Percentiles rank a stretch among this genome's conserved stretches.
Evolutionary conservation across 92 coral and sea anemone genomes (phyloP).

Genomic region (Actinostola sp.): DNA sequence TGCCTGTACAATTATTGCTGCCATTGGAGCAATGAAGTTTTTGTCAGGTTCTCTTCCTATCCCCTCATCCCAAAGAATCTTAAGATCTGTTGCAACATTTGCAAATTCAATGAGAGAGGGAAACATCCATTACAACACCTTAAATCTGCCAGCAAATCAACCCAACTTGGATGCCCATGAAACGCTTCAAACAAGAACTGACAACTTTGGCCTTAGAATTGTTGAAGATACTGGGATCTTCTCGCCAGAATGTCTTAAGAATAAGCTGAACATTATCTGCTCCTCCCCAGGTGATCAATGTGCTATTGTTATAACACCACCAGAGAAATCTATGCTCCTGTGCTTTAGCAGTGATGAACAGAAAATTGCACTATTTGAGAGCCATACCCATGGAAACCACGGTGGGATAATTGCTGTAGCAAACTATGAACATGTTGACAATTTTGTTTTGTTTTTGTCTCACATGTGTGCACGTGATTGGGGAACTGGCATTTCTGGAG

Average conservation of each 20-base stretch:
- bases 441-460: conserved; percentile 10
- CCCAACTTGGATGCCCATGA: conserved; percentile 51
- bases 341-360: conserved; percentile 1
- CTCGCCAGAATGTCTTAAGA: conserved; percentile 4
- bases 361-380: conserved; percentile 30
- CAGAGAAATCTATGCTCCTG: conserved; percentile 45
- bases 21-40: conserved; percentile 42
- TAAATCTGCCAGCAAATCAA: conserved; percentile 23
- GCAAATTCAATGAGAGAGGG: conserved; percentile 40
- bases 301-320: conserved; percentile 35
- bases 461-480: conserved; percentile 33
- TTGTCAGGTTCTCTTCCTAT: conserved; percentile 13
- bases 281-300: neutral
- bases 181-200: conserved; percentile 24
- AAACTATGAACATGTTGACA: conserved; percentile 7
- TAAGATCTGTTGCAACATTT: conserved; percentile 25
- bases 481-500: conserved; percentile 25
- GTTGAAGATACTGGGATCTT: conserved; percentile 44
- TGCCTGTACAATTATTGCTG: conserved; percentile 61
- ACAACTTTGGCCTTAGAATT: conserved; percentile 14
- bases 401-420: conserved; percentile 36
- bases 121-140: conserved; percentile 27
- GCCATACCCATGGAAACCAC: conserved; percentile 22
- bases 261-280: conserved; percentile 4
- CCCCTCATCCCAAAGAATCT: conserved; percentile 6